Evolutionary conservation across 2,797 vertebrate genomes (phyloP).

Genomic region (Erpetoichthys calabaricus): DNA sequence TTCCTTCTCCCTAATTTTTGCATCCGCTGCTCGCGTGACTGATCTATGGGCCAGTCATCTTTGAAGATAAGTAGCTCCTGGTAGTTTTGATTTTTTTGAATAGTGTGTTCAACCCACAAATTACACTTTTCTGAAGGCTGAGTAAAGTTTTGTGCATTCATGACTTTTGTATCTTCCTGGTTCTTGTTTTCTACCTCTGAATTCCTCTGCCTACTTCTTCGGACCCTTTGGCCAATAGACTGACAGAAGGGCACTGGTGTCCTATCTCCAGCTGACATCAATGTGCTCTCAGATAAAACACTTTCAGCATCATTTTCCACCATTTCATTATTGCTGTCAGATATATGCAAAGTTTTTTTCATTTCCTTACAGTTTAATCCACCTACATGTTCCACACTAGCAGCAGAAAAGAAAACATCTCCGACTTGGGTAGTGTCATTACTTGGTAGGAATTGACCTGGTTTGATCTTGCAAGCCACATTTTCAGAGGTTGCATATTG

Average conservation of each 20-base stretch:
- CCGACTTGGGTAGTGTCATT: no score
- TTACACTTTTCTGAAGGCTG: constrained; percentile 12
- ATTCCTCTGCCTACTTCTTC: constrained; percentile 24
- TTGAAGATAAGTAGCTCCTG: constrained; percentile 54
- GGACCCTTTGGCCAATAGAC: constrained; percentile 49
- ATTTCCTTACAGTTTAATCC: no score
- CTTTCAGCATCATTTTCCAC: no score
- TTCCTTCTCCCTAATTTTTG: constrained; percentile 38
- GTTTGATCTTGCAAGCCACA: no score
- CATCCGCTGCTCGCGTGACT: constrained; percentile 58
- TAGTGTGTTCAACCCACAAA: not conserved
- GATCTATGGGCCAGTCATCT: constrained; percentile 77
- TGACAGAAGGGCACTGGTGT: constrained; percentile 36
- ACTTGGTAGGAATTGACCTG: no score
- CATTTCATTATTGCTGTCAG: no score
- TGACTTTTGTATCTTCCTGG: not conserved
- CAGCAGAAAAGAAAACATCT: no score
- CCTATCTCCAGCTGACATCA: not conserved
- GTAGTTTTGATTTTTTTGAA: not conserved
- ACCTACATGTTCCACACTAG: no score
- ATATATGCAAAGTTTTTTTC: no score
- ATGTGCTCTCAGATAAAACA: not conserved
- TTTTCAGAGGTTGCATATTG: no score
- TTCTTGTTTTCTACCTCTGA: not conserved
- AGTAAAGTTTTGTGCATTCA: constrained; percentile 18